Base-by-base conservation (phyloP, 2,797 vertebrate species). In the Acrossocheilus fasciatus region DNA sequence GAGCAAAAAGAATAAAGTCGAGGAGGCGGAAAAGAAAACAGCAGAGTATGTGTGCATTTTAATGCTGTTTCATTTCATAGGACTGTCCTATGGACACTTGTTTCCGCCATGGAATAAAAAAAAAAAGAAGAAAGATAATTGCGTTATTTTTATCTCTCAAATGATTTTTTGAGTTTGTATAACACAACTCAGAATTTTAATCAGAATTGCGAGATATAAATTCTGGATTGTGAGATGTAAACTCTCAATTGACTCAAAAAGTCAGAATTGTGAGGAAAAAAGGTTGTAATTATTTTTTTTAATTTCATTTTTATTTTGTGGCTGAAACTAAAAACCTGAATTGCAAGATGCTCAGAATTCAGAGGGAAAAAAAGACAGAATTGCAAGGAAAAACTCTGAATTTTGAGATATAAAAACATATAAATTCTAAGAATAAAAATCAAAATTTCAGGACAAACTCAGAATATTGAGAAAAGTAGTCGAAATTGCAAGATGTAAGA, bases 1-100 rank as follows among this genome's bases (percentile, higher is more conserved):
- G 30, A 95, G 95, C 89, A 97, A 92, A 86, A 92, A 90, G 89
- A 95, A 94, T 89, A 91, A 90, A 39, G 2, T 87, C 4, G 91
- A 91, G 10, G 70, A 12, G 0, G 45, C 20, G 1, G 91, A 94
- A 45, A 91, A 87, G 4, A 92, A 92, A 43, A 92, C 92, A 4
- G 94, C 93, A 3, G 96, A 97, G 98, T 99, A 89, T 92, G 97
- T 96, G 12, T 26, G 12, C 36, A 2, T 68, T 62, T 47, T 47
- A 26, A 43, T 34, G 14, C 14, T 8, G 14, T 15, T 66, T 66
- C 11, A 12, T 26, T 62, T 62, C 5, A 15, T 34, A 6, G 14
- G 26, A 66, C 26, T 66, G 26, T 62, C 59, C 59, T 59, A 8
- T n/a, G 18, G 26, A 30, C 0, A 0, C n/a, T 30, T 15, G 62